phyloP scores from a whole-genome alignment of 2,797 vertebrate species.

The Rhabdophis nuchalis region DNA sequence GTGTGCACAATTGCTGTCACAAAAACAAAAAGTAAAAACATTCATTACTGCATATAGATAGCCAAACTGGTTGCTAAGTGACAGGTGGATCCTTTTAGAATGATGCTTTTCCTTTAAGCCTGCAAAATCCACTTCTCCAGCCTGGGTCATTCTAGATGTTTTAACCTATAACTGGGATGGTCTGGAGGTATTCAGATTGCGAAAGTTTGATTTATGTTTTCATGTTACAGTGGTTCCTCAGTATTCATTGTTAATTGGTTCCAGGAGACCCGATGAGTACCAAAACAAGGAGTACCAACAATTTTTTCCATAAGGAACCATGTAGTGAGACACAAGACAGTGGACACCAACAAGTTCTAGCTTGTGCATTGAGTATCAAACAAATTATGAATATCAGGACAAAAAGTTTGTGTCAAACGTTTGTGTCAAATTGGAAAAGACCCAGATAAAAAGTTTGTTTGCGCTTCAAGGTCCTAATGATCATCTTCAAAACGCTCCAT shows the following conservation, averaged over 20 bases:
- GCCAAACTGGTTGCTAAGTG: conserved; percentile 1
- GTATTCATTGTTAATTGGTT: neutral
- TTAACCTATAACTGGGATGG: neutral
- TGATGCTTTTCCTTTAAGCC: neutral
- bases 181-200: neutral
- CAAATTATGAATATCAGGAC: neutral
- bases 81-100: neutral
- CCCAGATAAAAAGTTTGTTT: no score
- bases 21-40: neutral
- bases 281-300: neutral
- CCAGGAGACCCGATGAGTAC: neutral
- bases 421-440: no score
- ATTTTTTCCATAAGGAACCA: neutral
- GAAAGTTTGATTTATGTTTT: neutral
- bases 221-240: neutral
- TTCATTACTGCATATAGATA: neutral
- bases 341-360: neutral
- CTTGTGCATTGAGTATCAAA: neutral
- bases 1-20: neutral
- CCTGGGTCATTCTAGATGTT: neutral
- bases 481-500: no score
- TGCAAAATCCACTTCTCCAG: neutral
- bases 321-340: neutral
- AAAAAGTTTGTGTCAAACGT: neutral
- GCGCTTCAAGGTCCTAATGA: no score